Evolutionary conservation across 2,113 vertebrate species (phyloP).

Genomic region (Anser brachyrhynchus): DNA sequence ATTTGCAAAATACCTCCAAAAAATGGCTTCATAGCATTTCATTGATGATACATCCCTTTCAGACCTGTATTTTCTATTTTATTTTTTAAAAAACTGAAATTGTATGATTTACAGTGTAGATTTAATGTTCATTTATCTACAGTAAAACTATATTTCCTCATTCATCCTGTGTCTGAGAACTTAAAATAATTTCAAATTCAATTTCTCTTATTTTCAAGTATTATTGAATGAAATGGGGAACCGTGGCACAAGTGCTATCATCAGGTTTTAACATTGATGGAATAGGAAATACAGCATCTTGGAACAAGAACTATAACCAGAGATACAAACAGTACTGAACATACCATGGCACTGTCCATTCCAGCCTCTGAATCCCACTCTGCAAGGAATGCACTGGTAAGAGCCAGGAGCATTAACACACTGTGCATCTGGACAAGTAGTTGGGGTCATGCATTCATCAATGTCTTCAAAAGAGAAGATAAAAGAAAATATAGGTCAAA

Average conservation of each 20-base stretch:
- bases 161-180: not conserved
- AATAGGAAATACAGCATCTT: not conserved
- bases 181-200: not conserved
- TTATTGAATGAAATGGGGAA: not conserved
- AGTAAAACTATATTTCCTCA: not conserved
- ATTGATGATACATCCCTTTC: not conserved
- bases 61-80: not conserved
- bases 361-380: conserved; percentile 85
- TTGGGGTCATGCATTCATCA: conserved; percentile 85
- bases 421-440: conserved; percentile 86
- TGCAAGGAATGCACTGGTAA: conserved; percentile 88
- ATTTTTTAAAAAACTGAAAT: not conserved
- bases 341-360: conserved; percentile 90
- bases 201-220: not conserved
- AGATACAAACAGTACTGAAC: conserved; percentile 21
- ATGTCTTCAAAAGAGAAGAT: conserved; percentile 80
- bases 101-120: not conserved
- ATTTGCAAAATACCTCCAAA: not conserved
- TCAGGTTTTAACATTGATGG: not conserved
- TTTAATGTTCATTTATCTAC: not conserved
- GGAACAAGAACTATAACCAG: not conserved
- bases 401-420: conserved; percentile 88
- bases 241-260: not conserved
- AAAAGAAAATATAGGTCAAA: not conserved
- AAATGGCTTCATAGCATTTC: not conserved